Base-by-base conservation (phyloP, 2,797 vertebrate genomes). In the Helarctos malayanus region DNA sequence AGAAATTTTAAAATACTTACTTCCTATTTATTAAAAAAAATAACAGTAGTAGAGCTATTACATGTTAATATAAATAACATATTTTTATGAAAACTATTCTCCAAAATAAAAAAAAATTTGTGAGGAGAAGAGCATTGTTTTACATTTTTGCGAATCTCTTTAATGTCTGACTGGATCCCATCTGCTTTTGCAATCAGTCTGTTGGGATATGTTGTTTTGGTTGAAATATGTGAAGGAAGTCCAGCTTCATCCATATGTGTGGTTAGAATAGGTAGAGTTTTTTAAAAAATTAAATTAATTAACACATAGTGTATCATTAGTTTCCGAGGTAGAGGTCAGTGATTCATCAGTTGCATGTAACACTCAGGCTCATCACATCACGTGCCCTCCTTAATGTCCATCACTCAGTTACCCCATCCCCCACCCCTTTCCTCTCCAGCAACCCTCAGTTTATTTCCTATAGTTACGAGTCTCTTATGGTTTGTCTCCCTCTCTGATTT, bases 141-240 rank as follows among this genome's bases (percentile, higher is more conserved):
- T 38, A 15, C 32, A 65, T 80, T 63, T 68, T 76, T 32, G 15
- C 23, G 73, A 35, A n/a, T 89, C 47, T 94, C 61, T 82, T 38
- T 81, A 41, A 57, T 81, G 90, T 69, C 78, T 63, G 73, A 76
- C 73, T 85, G 79, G 82, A 76, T 71, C 78, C 81, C 95, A 59
- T 73, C 73, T 96, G 73, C 56, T 84, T 87, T 68, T 89, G 38
- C 49, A 32, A 23, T 93, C 79, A 95, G 0, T 80, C 83, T 94
- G 68, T 92, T 94, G 38, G 54, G 73, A 71, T 71, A 49, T 85
- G 65, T 45, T 89, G 83, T 71, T 97, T 91, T 91, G 93, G 87
- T 81, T 89, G 87, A 97, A 97, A 91, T 80, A 93, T 45, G 47
- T 69, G 59, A 83, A 76, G 87, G 81, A 96, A 91, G 95, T 92